Percentiles rank a stretch among this genome's conserved stretches.
Evolutionary conservation across 2,113 vertebrate species (phyloP).

Genomic region (Epinephelus lanceolatus): DNA sequence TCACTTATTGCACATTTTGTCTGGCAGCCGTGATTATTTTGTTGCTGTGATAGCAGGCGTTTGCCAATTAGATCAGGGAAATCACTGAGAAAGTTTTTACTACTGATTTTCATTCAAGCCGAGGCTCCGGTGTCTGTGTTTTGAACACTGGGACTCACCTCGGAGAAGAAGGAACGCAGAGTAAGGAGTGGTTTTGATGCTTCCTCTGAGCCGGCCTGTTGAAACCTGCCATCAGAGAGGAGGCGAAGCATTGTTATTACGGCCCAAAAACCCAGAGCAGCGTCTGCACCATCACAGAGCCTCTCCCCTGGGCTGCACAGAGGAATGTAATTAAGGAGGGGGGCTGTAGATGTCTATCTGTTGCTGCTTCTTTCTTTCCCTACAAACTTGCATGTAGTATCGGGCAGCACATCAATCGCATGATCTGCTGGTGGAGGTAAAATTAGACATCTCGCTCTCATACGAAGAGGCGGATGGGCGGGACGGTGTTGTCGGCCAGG

Average conservation of each 20-base stretch:
- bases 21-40: not conserved
- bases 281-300: not conserved
- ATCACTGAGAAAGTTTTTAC: not conserved
- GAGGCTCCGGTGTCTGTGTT: not conserved
- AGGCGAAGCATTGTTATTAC: slow-evolving; percentile 1
- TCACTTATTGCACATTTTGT: slow-evolving; percentile 22
- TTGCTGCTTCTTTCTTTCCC: too few species aligned
- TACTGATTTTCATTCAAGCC: slow-evolving; percentile 3
- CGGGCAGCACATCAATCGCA: slow-evolving; percentile 35
- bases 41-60: not conserved
- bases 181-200: not conserved
- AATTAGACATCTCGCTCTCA: slow-evolving; percentile 49
- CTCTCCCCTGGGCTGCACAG: slow-evolving; percentile 11
- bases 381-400: not conserved
- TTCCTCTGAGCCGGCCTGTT: slow-evolving; percentile 44
- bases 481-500: slow-evolving; percentile 4
- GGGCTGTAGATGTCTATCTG: not conserved
- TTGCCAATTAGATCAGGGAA: slow-evolving; percentile 11
- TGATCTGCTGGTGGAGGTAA: slow-evolving; percentile 20
- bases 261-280: slow-evolving; percentile 44
- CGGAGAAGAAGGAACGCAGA: not conserved
- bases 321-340: not conserved
- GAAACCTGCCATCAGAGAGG: slow-evolving; percentile 32
- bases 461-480: slow-evolving; percentile 35
- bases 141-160: not conserved